Evolutionary conservation across 2,113 vertebrate genomes (phyloP).

Genomic region (Lanius collurio): DNA sequence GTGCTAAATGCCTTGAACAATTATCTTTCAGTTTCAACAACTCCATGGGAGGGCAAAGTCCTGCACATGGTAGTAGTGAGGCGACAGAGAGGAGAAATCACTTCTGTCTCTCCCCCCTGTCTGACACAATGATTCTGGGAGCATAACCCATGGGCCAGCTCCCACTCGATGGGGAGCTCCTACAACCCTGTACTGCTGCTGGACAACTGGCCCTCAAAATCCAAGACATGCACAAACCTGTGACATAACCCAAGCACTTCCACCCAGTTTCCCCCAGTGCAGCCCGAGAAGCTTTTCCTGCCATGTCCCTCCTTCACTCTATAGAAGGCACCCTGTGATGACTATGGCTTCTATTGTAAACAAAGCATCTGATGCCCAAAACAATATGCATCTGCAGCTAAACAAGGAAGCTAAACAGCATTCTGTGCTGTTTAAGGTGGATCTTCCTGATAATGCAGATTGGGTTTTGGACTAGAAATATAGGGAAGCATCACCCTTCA

Average conservation of each 20-base stretch:
- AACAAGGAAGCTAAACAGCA: neutral
- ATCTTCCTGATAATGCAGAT: neutral
- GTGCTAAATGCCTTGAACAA: neutral
- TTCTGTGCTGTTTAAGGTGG: neutral
- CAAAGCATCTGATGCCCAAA: neutral
- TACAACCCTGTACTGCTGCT: neutral
- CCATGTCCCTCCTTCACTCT: accelerated
- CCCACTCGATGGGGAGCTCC: accelerated
- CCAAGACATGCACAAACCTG: neutral
- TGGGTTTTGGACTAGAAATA: neutral
- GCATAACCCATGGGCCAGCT: accelerated
- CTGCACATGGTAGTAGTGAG: accelerated
- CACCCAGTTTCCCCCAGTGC: too few relatives aligned
- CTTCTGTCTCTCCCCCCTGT: accelerated
- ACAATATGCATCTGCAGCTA: neutral
- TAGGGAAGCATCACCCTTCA: neutral
- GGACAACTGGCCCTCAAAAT: neutral
- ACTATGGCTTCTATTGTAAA: neutral
- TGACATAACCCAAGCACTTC: neutral
- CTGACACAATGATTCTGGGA: neutral
- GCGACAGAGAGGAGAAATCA: neutral
- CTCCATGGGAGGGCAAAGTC: neutral
- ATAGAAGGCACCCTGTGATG: neutral
- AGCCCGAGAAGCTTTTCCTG: neutral
- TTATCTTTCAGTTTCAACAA: neutral